phyloP scores from a whole-genome alignment of 2,113 vertebrate species.

The Atlantisia rogersi region DNA sequence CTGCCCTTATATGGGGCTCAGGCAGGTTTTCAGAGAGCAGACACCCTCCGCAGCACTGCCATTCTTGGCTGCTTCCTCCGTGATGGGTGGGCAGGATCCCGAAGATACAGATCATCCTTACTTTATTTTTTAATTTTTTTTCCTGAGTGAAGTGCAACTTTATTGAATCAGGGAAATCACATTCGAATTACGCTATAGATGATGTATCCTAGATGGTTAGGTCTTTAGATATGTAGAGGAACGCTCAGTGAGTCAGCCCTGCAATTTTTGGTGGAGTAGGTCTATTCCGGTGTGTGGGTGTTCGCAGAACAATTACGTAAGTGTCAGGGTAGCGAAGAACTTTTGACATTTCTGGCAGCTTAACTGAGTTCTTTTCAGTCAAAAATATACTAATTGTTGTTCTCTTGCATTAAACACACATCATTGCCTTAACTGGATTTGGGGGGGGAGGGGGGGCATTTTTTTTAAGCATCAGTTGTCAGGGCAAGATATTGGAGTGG shows the following conservation, averaged over 20 bases:
- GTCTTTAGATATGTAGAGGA: slow-evolving; percentile 66
- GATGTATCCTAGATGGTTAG: slow-evolving; percentile 60
- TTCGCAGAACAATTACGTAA: slow-evolving; percentile 81
- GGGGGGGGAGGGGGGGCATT: neutral
- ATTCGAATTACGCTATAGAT: slow-evolving; percentile 36
- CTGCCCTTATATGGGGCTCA: neutral
- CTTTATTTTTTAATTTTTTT: neutral
- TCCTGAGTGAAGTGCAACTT: neutral
- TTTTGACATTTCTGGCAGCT: slow-evolving; percentile 80
- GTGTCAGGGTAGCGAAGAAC: slow-evolving; percentile 75
- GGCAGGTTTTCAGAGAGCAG: neutral
- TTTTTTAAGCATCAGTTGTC: slow-evolving; percentile 50
- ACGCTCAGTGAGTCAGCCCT: slow-evolving; percentile 73
- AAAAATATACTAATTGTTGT: slow-evolving; percentile 73
- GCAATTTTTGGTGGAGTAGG: slow-evolving; percentile 76
- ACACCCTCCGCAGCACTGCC: neutral
- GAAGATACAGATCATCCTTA: neutral
- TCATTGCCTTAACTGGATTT: slow-evolving; percentile 63
- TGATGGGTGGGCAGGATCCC: neutral
- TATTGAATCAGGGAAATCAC: slow-evolving; percentile 34
- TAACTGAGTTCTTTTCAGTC: slow-evolving; percentile 73
- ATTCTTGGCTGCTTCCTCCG: neutral
- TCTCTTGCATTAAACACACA: slow-evolving; percentile 70
- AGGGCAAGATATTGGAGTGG: slow-evolving; percentile 27
- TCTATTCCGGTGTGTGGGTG: slow-evolving; percentile 79